These are phyloP conservation scores for Xestia c-nigrum DNA, from an alignment of 2,888 invertebrate species.

Conservation along the genomic window DNA sequence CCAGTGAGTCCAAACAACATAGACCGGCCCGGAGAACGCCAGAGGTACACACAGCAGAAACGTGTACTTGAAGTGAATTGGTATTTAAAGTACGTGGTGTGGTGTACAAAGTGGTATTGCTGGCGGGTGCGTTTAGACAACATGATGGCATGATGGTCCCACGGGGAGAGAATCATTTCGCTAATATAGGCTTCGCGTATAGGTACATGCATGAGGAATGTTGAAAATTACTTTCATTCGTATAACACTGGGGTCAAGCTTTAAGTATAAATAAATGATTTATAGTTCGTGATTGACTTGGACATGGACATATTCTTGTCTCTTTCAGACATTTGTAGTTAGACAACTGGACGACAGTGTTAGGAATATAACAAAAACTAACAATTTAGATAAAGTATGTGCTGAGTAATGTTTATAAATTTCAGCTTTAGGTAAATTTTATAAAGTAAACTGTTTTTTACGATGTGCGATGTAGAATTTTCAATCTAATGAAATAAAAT, in stretches of 20 bases:
- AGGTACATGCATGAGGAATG: background rate
- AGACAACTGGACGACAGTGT: no score
- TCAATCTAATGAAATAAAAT: background rate
- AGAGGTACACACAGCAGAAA: background rate
- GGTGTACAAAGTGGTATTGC: conserved; percentile 24
- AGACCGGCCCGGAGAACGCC: background rate
- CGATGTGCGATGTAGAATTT: background rate
- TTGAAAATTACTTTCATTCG: background rate
- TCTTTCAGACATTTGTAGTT: no score
- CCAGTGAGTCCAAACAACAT: background rate
- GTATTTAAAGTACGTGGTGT: conserved; percentile 20
- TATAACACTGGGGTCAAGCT: background rate
- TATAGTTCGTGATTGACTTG: background rate
- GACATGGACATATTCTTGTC: no score
- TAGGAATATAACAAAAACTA: no score
- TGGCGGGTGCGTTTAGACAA: conserved; percentile 30
- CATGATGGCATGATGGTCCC: conserved; percentile 10
- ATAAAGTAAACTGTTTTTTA: background rate
- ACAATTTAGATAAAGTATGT: background rate
- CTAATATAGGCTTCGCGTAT: background rate
- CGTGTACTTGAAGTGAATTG: background rate
- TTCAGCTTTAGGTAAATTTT: background rate
- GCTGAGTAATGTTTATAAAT: background rate
- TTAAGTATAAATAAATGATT: background rate
- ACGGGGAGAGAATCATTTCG: conserved; percentile 7